Evolutionary conservation across 2,888 invertebrate genomes (phyloP), one percentile per base, ranked within the genome.

Genomic region (Germaria angustata): DNA sequence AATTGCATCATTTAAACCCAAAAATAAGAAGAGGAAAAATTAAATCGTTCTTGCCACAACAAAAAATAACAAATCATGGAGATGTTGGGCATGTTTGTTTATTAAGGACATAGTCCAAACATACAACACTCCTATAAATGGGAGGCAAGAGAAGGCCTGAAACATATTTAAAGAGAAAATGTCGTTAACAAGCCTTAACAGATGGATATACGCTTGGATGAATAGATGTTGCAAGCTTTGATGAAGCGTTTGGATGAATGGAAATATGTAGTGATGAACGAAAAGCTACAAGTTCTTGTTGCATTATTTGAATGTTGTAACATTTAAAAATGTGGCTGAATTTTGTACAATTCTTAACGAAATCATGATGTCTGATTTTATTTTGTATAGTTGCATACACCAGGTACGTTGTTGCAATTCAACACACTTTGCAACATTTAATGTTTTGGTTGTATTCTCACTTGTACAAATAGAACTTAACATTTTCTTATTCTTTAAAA

Each of bases 61-160:
- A 57, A 11, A 20, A 24, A 24, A n/a, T 2, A 24, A 1, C 6
- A 53, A 41, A 34, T 76, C 71, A 81, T 57, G 49, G 63, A 77
- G 46, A 44, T 73, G 41, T 69, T 78, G 15, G 44, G 9, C 11
- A 17, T 17, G 44, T 24, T 55, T 46, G 34, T 34, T 20, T 39
- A 68, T 61, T 51, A 79, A 79, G 75, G 73, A 79, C 82, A 46
- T 39, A 63, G 9, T 41, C 34, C 15, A 57, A 55, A 39, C 17
- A 59, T 46, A 66, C n/a, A n/a, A n/a, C n/a, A n/a, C n/a, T 44
- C 2, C 15, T 17, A 11, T 1, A 6, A 20, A 49, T 9, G 44
- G 24, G 57, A 39, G 39, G 41, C 13, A 36, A 13, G 22, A 36
- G 39, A 24, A 15, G 44, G n/a, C 68, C 15, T 57, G 36, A 65